Evolutionary conservation across 2,113 vertebrate genomes (phyloP), one percentile per base, ranked within the genome.

Genomic region (Carassius gibelio): DNA sequence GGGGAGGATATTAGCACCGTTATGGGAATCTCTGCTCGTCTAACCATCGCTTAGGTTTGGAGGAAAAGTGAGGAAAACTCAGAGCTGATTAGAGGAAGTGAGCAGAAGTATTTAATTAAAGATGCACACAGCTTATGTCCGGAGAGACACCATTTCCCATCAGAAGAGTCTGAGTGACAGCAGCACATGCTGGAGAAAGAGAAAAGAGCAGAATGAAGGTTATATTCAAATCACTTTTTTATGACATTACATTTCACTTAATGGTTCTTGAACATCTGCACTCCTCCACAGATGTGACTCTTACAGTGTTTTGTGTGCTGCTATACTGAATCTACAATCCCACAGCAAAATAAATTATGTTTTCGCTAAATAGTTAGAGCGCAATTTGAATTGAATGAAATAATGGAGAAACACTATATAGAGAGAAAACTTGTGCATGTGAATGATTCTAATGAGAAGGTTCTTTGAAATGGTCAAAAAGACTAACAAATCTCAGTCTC

Each of bases 31-130:
- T 79, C 23, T 84, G 17, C 14, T 52, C 68, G 45, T 84, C 81
- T 55, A 71, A 45, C 87, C 55, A 42, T 30, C 26, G 45, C 26
- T 82, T 5, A 0, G 26, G 45, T 74, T 59, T 59, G 82, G 14
- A 72, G 38, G 42, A 81, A 81, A 19, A 64, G 62, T 19, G 45
- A 62, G 74, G 62, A 82, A 81, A 85, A 26, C 21, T 66, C 23
- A 76, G 19, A 3, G 34, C 64, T 85, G 84, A 85, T 85, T 85
- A 80, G 76, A 83, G 79, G 83, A 85, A 82, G 59, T 66, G 64
- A 84, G 61, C 81, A 30, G 61, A 4, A 59, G 64, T 77, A 84
- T 77, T 84, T 26, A 87, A 87, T 87, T 87, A 87, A 14, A 77
- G 26, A 50, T 79, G 55, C 30, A 42, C 21, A 64, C 6, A 84